phyloP scores from a whole-genome alignment of 92 coral and sea anemone genomes.

The Phenganax marumi region DNA sequence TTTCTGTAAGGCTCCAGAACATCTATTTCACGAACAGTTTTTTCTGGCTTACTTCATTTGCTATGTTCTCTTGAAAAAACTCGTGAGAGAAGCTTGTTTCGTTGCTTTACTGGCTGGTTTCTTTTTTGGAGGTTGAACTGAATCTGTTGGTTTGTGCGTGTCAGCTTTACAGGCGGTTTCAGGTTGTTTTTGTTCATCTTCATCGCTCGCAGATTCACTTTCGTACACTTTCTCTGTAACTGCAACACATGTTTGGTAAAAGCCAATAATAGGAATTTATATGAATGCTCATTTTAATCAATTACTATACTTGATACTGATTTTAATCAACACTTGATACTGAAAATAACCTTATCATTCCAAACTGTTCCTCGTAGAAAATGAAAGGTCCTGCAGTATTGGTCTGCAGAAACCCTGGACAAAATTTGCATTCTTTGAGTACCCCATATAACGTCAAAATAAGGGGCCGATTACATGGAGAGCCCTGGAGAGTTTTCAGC shows the following conservation, averaged over 20 bases:
- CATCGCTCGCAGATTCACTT: constrained; percentile 92
- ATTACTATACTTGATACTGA: no score
- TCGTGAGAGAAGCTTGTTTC: constrained; percentile 82
- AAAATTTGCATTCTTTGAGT: no score
- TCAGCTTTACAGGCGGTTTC: background rate
- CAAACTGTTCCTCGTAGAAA: no score
- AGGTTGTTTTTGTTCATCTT: constrained; percentile 42
- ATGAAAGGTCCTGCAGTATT: no score
- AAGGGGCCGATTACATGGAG: no score
- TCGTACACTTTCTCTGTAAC: constrained; percentile 96
- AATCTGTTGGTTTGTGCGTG: background rate
- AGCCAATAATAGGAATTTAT: background rate
- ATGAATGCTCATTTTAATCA: background rate
- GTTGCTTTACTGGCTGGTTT: constrained; percentile 49
- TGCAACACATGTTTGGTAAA: constrained; percentile 21
- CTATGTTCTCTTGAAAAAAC: constrained; percentile 80
- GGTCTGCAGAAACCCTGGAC: no score
- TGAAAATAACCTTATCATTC: no score
- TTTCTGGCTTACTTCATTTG: background rate
- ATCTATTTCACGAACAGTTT: no score
- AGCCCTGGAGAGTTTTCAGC: no score
- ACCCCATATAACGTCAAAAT: no score
- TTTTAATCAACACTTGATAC: no score
- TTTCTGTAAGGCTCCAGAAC: no score
- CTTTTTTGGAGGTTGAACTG: constrained; percentile 30